phyloP scores from a whole-genome alignment of 2,888 invertebrate species.

The Netelia fuscicornis region DNA sequence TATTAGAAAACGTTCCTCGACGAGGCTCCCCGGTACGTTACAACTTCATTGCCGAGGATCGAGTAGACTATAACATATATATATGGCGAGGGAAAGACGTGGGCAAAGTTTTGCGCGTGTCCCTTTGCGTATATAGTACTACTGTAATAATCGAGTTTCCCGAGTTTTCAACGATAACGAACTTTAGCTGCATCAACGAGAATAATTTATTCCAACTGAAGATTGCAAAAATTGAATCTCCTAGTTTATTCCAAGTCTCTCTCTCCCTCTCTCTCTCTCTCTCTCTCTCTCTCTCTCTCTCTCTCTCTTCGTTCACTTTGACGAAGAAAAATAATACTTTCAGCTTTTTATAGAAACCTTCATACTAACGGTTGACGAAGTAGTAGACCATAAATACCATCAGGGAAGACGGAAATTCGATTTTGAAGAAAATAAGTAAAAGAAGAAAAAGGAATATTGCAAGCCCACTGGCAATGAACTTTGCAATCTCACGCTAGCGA shows the following conservation, averaged over 20 bases:
- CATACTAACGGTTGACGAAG: not conserved
- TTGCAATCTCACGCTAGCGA: too few species aligned
- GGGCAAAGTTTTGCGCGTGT: not conserved
- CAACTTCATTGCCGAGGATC: not conserved
- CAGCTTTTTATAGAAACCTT: not conserved
- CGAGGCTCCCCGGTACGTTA: not conserved
- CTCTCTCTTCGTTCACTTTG: not conserved
- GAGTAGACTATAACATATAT: not conserved
- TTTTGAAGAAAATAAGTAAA: not conserved
- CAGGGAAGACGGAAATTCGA: not conserved
- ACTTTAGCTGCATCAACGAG: slow-evolving; percentile 35
- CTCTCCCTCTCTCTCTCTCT: not conserved
- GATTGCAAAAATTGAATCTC: slow-evolving; percentile 46
- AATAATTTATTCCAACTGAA: slow-evolving; percentile 45
- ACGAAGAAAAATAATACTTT: not conserved
- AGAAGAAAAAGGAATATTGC: too few species aligned
- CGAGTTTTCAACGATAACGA: slow-evolving; percentile 38
- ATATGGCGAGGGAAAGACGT: not conserved
- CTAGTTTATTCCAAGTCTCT: slow-evolving; percentile 21
- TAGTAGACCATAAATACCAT: not conserved
- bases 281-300: not conserved
- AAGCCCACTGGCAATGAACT: too few species aligned
- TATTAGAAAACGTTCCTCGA: not conserved
- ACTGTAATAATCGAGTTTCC: not conserved
- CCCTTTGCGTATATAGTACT: not conserved